phyloP scores from a whole-genome alignment of 2,797 vertebrate genomes.

The Pogonophryne albipinna region DNA sequence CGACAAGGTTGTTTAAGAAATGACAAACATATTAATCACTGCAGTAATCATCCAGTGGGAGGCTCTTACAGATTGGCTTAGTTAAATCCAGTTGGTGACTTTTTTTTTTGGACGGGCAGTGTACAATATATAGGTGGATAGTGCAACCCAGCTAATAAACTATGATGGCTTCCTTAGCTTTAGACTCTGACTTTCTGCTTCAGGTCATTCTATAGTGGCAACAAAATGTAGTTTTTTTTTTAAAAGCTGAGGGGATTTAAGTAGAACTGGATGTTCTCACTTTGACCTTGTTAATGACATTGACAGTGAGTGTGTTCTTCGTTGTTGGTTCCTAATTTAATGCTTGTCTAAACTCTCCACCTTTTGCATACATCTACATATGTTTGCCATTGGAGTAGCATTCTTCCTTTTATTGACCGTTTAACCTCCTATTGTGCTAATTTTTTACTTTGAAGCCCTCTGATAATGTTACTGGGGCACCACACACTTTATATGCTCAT shows the following conservation, averaged over 20 bases:
- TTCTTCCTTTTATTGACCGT: neutral
- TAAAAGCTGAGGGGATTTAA: neutral
- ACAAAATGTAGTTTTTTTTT: neutral
- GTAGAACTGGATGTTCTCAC: neutral
- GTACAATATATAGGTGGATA: neutral
- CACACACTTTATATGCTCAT: neutral
- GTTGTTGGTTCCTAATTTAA: neutral
- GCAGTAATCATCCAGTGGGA: too few relatives aligned
- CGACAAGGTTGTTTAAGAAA: too few relatives aligned
- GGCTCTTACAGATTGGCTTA: too few relatives aligned
- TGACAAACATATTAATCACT: too few relatives aligned
- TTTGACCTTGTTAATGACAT: too few relatives aligned
- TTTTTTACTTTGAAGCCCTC: neutral
- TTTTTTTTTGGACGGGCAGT: too few relatives aligned
- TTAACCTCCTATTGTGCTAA: neutral
- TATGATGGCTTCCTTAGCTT: neutral
- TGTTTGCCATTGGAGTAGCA: neutral
- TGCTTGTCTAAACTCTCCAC: too few relatives aligned
- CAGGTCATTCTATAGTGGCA: too few relatives aligned
- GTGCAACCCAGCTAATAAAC: neutral
- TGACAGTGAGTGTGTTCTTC: neutral
- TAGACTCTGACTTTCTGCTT: neutral
- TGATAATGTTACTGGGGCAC: conserved; percentile 18
- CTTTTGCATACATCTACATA: neutral
- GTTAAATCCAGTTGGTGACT: too few relatives aligned